These are phyloP conservation scores for Stenchaetothrips biformis DNA, from an alignment of 2,888 invertebrate genomes.

Conservation along the genomic window DNA sequence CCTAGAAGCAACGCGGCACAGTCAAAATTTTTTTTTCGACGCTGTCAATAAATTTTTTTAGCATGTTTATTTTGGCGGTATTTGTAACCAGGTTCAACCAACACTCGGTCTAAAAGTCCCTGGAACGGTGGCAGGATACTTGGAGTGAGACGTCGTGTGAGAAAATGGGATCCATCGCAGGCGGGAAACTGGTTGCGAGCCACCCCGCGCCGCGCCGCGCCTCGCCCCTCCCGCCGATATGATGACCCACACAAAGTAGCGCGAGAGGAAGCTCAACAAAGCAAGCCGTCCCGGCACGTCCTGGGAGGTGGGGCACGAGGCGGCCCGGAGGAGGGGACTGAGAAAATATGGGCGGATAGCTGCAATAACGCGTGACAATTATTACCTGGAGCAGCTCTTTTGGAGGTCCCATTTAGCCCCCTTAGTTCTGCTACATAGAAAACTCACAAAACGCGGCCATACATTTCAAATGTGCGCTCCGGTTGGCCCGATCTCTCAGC, in stretches of 20 bases:
- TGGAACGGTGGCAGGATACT: too few relatives aligned
- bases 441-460: conserved; percentile 21
- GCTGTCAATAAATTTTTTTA: too few relatives aligned
- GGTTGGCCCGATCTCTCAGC: not conserved
- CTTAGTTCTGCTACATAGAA: conserved; percentile 23
- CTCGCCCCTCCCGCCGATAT: not conserved
- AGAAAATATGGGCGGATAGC: conserved; percentile 12
- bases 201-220: not conserved
- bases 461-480: conserved; percentile 16
- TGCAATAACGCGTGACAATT: conserved; percentile 20
- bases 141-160: too few relatives aligned
- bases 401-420: conserved; percentile 18
- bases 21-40: too few relatives aligned
- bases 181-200: not conserved
- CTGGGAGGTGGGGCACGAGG: too few relatives aligned
- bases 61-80: not conserved
- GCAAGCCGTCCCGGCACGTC: not conserved
- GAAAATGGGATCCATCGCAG: too few relatives aligned
- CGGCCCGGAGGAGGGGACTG: not conserved
- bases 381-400: conserved; percentile 22
- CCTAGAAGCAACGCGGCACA: too few relatives aligned
- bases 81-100: not conserved
- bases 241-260: not conserved
- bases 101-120: too few relatives aligned
- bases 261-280: not conserved